phyloP scores from a whole-genome alignment of 2,797 vertebrate species.

The Sebastes trivittatus region DNA sequence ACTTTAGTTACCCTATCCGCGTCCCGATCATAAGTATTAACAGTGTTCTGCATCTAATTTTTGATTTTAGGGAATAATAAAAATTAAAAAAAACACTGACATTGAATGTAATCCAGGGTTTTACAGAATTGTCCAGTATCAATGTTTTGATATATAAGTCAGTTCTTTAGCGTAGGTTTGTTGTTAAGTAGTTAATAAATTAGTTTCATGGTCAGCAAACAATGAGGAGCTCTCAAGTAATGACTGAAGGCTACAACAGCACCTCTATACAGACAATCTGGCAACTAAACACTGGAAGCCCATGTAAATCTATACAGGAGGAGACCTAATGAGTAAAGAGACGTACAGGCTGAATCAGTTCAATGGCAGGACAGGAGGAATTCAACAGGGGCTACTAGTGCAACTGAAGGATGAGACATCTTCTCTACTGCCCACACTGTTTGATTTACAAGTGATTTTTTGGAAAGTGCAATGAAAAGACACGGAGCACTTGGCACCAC shows the following conservation, averaged over 20 bases:
- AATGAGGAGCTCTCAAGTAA: background rate
- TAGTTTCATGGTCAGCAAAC: background rate
- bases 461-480: background rate
- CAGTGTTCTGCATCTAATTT: no score
- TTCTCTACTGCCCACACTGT: background rate
- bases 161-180: background rate
- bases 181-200: background rate
- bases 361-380: background rate
- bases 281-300: background rate
- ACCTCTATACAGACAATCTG: background rate
- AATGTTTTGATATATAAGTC: background rate
- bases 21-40: no score
- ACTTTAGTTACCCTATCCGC: rapidly evolving
- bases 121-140: no score
- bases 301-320: background rate
- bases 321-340: background rate
- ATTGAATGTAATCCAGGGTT: no score
- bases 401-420: background rate
- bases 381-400: background rate
- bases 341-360: background rate
- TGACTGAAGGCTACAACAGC: background rate
- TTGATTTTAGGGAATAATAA: rapidly evolving
- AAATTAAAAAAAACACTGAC: no score
- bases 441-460: background rate
- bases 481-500: background rate